phyloP scores from a whole-genome alignment of 2,113 vertebrate species.

The Nematolebias whitei region DNA sequence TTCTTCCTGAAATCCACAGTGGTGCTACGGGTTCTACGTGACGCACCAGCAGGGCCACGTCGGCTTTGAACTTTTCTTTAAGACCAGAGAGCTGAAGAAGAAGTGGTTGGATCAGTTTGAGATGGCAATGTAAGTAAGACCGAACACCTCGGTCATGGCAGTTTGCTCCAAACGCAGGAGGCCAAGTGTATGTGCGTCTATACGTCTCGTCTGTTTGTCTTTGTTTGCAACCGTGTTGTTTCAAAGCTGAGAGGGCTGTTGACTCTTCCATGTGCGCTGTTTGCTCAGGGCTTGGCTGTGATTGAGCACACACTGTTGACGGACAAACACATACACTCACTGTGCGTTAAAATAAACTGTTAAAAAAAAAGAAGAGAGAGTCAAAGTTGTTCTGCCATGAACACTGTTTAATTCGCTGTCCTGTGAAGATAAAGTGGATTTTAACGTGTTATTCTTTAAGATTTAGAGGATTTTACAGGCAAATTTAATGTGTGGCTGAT shows the following conservation, averaged over 20 bases:
- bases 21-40: slow-evolving; percentile 95
- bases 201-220: slow-evolving; percentile 28
- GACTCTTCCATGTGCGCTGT: slow-evolving; percentile 65
- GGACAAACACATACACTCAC: slow-evolving; percentile 28
- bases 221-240: slow-evolving; percentile 53
- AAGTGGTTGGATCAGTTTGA: slow-evolving; percentile 97
- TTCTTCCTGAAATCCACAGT: slow-evolving; percentile 78
- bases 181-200: slow-evolving; percentile 7
- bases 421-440: slow-evolving; percentile 27
- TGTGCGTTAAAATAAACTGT: slow-evolving; percentile 28
- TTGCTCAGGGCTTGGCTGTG: slow-evolving; percentile 68
- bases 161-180: slow-evolving; percentile 1
- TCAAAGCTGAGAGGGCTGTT: slow-evolving; percentile 57
- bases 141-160: background rate
- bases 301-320: slow-evolving; percentile 61
- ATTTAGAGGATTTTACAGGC: slow-evolving; percentile 36
- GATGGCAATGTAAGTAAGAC: slow-evolving; percentile 91
- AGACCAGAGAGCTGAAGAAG: slow-evolving; percentile 96
- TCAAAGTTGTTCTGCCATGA: slow-evolving; percentile 24
- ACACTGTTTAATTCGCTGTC: slow-evolving; percentile 33
- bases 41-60: slow-evolving; percentile 91
- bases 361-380: slow-evolving; percentile 42
- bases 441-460: slow-evolving; percentile 51
- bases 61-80: slow-evolving; percentile 93
- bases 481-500: slow-evolving; percentile 20